phyloP scores from a whole-genome alignment of 2,113 vertebrate species.

The Siniperca knerii region DNA sequence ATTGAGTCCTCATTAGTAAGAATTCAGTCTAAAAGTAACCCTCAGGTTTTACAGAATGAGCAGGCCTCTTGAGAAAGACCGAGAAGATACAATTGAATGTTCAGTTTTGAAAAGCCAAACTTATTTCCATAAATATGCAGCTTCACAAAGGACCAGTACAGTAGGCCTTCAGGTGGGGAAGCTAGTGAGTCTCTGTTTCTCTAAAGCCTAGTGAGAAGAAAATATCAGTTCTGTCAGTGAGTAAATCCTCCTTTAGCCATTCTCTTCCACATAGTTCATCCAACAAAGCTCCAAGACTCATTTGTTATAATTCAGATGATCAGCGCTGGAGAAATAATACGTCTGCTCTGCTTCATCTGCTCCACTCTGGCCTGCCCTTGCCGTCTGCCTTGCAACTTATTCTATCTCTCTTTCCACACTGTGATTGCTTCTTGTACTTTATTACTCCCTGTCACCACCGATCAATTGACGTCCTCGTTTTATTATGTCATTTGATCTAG shows the following conservation, averaged over 20 bases:
- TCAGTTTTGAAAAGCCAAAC: slow-evolving; percentile 1
- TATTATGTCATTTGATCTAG: slow-evolving; percentile 82
- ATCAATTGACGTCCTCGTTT: slow-evolving; percentile 76
- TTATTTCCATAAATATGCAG: slow-evolving; percentile 22
- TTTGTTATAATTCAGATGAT: slow-evolving; percentile 65
- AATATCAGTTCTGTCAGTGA: slow-evolving; percentile 20
- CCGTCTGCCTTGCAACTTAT: slow-evolving; percentile 46
- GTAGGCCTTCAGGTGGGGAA: neutral
- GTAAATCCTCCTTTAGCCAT: slow-evolving; percentile 43
- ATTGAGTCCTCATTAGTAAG: slow-evolving; percentile 30
- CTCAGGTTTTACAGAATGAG: neutral
- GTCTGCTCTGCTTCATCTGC: slow-evolving; percentile 43
- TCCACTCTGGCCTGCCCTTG: slow-evolving; percentile 35
- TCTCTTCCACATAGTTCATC: slow-evolving; percentile 24
- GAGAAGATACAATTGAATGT: slow-evolving; percentile 3
- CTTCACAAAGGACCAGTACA: slow-evolving; percentile 3
- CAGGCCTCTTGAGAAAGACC: neutral
- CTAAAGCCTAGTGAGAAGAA: slow-evolving; percentile 8
- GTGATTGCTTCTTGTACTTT: slow-evolving; percentile 67
- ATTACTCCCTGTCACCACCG: slow-evolving; percentile 64
- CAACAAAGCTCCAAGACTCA: slow-evolving; percentile 30
- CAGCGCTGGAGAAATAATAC: slow-evolving; percentile 49
- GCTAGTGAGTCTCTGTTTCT: neutral
- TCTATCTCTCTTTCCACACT: slow-evolving; percentile 37
- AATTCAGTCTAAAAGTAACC: slow-evolving; percentile 22